These are phyloP conservation scores for Phodopus roborovskii DNA, from an alignment of 2,113 vertebrate genomes.

Conservation along the genomic window DNA sequence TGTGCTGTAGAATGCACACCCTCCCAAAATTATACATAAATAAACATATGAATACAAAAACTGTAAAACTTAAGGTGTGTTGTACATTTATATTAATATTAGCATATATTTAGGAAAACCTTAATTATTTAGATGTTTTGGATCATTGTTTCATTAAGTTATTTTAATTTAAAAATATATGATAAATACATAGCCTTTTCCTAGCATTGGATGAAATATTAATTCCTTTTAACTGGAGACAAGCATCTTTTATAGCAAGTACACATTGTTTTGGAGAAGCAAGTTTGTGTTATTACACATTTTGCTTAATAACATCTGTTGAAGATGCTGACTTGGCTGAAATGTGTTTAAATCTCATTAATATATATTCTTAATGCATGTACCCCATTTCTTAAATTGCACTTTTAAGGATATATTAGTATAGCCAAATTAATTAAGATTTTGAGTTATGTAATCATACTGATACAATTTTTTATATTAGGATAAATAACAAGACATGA, in stretches of 20 bases:
- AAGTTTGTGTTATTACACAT: conserved; percentile 28
- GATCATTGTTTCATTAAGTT: background rate
- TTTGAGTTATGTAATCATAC: conserved; percentile 30
- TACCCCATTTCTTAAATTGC: conserved; percentile 31
- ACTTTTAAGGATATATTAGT: conserved; percentile 54
- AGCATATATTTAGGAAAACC: background rate
- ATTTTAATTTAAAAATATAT: background rate
- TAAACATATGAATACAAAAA: background rate
- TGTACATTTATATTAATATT: background rate
- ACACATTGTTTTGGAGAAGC: conserved; percentile 50
- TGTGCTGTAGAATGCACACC: background rate
- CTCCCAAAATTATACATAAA: background rate
- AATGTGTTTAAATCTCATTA: conserved; percentile 71
- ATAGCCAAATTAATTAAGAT: conserved; percentile 61
- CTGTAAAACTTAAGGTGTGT: background rate
- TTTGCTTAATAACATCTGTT: conserved; percentile 49
- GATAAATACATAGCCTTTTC: background rate
- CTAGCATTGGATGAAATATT: background rate
- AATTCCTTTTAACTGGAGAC: conserved; percentile 36
- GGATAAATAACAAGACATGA: background rate
- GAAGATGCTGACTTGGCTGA: conserved; percentile 71
- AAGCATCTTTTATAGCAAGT: conserved; percentile 57
- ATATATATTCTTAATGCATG: conserved; percentile 55
- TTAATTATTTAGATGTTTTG: background rate
- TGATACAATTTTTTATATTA: background rate